Percentiles rank a stretch among this genome's conserved stretches.
Evolutionary conservation across 2,113 vertebrate species (phyloP).

Genomic region (Nesoenas mayeri): DNA sequence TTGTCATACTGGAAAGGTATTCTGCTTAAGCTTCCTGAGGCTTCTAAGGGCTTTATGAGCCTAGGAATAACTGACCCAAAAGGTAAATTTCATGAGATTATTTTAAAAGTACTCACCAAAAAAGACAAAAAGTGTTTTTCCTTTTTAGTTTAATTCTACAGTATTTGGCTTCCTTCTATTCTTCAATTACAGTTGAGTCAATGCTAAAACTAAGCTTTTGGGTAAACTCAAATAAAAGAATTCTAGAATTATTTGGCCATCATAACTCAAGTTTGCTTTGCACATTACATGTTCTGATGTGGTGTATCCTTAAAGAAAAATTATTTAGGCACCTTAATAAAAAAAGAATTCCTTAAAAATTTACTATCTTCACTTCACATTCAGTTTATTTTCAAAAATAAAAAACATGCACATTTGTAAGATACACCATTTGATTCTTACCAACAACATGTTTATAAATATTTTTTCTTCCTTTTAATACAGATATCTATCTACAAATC

Average conservation of each 20-base stretch:
- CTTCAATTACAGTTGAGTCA: background rate
- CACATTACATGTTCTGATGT: background rate
- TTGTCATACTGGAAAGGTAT: background rate
- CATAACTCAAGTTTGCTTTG: background rate
- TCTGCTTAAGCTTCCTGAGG: background rate
- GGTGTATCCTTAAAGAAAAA: background rate
- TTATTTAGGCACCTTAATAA: background rate
- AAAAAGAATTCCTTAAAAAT: background rate
- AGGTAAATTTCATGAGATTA: background rate
- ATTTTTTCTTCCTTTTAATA: background rate
- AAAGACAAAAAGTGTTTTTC: background rate
- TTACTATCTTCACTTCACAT: background rate
- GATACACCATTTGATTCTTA: conserved; percentile 16
- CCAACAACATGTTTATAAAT: conserved; percentile 23
- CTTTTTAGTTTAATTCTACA: background rate
- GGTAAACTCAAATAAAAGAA: background rate
- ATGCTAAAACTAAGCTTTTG: background rate
- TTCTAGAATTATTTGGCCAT: background rate
- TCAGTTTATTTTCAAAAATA: conserved; percentile 57
- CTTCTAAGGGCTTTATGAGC: background rate
- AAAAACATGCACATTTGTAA: conserved; percentile 7
- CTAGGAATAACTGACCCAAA: background rate
- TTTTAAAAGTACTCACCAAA: background rate
- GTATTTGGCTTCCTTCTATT: background rate
- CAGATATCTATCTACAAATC: background rate